These are phyloP conservation scores for Caenorhabditis sp. DNA, from an alignment of 2,888 invertebrate genomes.

Conservation along the genomic window DNA sequence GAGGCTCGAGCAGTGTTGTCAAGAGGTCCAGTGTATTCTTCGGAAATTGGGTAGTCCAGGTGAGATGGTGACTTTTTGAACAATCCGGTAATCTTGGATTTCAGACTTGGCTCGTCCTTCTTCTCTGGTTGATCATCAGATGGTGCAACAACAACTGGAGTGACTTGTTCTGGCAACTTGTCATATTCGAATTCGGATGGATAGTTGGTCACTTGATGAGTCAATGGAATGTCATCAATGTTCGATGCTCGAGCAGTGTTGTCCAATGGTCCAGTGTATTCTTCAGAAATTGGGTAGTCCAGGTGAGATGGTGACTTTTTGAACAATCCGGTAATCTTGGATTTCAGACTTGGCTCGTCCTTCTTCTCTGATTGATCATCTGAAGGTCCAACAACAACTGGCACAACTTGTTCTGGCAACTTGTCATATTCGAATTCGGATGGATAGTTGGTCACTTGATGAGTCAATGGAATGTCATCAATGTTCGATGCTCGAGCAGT, in stretches of 20 bases:
- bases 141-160: slow-evolving; percentile 4
- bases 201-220: slow-evolving; percentile 20
- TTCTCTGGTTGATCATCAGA: too few relatives aligned
- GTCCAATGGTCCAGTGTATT: slow-evolving; percentile 46
- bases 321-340: slow-evolving; percentile 39
- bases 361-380: slow-evolving; percentile 17
- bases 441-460: slow-evolving; percentile 15
- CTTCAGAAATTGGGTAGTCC: slow-evolving; percentile 34
- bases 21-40: slow-evolving; percentile 32
- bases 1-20: slow-evolving; percentile 22
- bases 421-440: slow-evolving; percentile 13
- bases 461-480: slow-evolving; percentile 12
- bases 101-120: not conserved
- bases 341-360: slow-evolving; percentile 19
- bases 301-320: slow-evolving; percentile 38
- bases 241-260: slow-evolving; percentile 29
- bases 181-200: slow-evolving; percentile 23
- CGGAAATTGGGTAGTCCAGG: slow-evolving; percentile 36
- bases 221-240: slow-evolving; percentile 34
- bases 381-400: slow-evolving; percentile 13
- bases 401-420: slow-evolving; percentile 8
- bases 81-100: slow-evolving; percentile 21
- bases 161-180: slow-evolving; percentile 16
- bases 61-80: slow-evolving; percentile 35
- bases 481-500: slow-evolving; percentile 15